Evolutionary conservation across 2,113 vertebrate species (phyloP), one percentile per base, ranked within the genome.

Genomic region (Callorhinus ursinus): DNA sequence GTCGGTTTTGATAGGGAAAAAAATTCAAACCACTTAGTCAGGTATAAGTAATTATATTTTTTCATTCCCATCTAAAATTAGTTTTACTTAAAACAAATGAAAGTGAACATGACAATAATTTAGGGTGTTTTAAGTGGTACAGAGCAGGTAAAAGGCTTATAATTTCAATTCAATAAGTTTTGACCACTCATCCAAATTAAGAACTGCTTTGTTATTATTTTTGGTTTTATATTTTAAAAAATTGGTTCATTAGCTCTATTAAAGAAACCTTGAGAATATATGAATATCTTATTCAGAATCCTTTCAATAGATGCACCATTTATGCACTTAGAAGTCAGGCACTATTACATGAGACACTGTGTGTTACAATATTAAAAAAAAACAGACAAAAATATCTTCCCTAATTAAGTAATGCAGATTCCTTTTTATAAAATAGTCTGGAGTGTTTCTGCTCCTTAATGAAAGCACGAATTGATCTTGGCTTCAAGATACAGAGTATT

Each of bases 51-150:
- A 93, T 95, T 95, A 82, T 86, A 87, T 77, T 74, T 96, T 93
- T 94, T 95, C 46, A 74, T 94, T 24, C 96, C 67, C 55, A 93
- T 74, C 7, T 22, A 80, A 90, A 87, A 91, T 96, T 97, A 86
- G n/a, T 88, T 98, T 96, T 85, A 84, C 28, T 94, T 95, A 96
- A 94, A 83, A 91, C 18, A 96, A 96, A 87, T 97, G 39, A 97
- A 88, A 95, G 26, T 96, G 81, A 97, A 93, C 33, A 96, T 84
- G 28, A 82, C 49, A 96, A 87, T 94, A 90, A 97, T 96, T 84
- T 88, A 93, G 22, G 31, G 4, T n/a, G 5, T 61, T 87, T 96
- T 90, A 77, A 59, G 13, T 82, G 74, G 18, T 19, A 96, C 92
- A 33, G 13, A 94, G 11, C 8, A 93, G 16, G 16, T 79, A 77